Percentiles rank a stretch among this genome's conserved stretches.
These are phyloP conservation scores for Panurus biarmicus DNA, from an alignment of 2,113 vertebrate species.

Conservation along the genomic window DNA sequence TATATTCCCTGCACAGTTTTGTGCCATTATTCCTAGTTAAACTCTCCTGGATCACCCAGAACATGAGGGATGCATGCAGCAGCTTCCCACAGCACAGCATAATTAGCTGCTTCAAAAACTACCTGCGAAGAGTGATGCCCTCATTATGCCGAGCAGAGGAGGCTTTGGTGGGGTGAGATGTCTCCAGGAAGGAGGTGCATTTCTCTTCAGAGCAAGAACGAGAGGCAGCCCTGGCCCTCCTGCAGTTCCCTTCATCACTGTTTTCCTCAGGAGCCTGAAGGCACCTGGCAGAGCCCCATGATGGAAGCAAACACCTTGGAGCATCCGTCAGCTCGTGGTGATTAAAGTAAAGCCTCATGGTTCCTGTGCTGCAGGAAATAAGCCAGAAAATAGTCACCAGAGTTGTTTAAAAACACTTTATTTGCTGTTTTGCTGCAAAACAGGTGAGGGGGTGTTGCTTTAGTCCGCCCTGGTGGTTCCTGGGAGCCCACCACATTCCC, in stretches of 20 bases:
- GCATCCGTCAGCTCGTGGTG: background rate
- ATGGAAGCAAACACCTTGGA: background rate
- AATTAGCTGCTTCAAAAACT: slow-evolving; percentile 50
- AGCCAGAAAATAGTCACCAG: background rate
- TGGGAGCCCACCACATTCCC: background rate
- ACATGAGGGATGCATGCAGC: slow-evolving; percentile 14
- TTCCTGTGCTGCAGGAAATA: background rate
- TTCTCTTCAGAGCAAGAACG: background rate
- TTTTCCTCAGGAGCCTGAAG: background rate
- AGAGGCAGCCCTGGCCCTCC: background rate
- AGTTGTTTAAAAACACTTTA: background rate
- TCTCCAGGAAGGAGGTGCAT: slow-evolving; percentile 13
- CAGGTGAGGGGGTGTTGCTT: fast-evolving
- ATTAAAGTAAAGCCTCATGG: background rate
- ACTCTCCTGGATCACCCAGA: slow-evolving; percentile 28
- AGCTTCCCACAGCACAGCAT: slow-evolving; percentile 27
- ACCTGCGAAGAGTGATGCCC: slow-evolving; percentile 44
- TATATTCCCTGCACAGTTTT: slow-evolving; percentile 13
- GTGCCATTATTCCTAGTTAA: slow-evolving; percentile 33
- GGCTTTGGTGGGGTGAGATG: background rate
- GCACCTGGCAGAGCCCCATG: background rate
- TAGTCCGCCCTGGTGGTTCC: background rate
- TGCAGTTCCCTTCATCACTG: background rate
- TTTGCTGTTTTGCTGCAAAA: background rate
- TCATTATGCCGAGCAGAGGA: slow-evolving; percentile 30